Base-by-base conservation (phyloP, 2,797 vertebrate genomes). In the Phrynocephalus forsythii region DNA sequence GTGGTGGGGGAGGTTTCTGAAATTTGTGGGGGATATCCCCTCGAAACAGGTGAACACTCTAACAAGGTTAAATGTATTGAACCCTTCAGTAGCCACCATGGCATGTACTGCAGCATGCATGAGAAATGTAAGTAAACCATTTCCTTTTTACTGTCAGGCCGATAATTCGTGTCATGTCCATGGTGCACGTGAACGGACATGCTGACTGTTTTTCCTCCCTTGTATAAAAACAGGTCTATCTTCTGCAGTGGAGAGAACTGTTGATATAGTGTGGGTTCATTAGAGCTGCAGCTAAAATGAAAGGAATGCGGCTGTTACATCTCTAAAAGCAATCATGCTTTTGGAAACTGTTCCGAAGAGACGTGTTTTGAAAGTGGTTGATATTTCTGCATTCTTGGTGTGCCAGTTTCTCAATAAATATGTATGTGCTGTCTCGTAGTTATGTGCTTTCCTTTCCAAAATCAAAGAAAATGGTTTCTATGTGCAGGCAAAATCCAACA, bases 351-450 rank as follows among this genome's bases (percentile, higher is more conserved):
- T 80, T 79, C 90, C 91, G 89, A n/a, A 86, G 88, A 87, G 60
- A 78, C 50, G 85, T 88, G 82, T 93, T 91, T 93, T 94, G 90
- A 91, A 94, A 95, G 91, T 87, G 33, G 0, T 33, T 16, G 93
- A 79, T 87, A n/a, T 94, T 87, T 94, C 91, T 96, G 91, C 93
- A 92, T 93, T 94, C 90, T 94, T 93, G 94, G 88, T 93, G 83
- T 91, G 94, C 87, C 92, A 94, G 92, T 86, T 95, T 95, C 89
- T 94, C 94, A 97, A 97, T 97, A 97, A 97, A 97, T 90, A 78
- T 44, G 85, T 78, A 50, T 89, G 86, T 91, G 93, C 95, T 93
- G 95, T 93, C 91, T 93, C 91, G 44, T 84, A 89, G 48, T 93
- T 91, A 28, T 72, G 81, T n/a, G 89, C 56, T 33, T 7, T 11